Base-by-base conservation (phyloP, 2,888 invertebrate species). In the Pandemis cinnamomeana region DNA sequence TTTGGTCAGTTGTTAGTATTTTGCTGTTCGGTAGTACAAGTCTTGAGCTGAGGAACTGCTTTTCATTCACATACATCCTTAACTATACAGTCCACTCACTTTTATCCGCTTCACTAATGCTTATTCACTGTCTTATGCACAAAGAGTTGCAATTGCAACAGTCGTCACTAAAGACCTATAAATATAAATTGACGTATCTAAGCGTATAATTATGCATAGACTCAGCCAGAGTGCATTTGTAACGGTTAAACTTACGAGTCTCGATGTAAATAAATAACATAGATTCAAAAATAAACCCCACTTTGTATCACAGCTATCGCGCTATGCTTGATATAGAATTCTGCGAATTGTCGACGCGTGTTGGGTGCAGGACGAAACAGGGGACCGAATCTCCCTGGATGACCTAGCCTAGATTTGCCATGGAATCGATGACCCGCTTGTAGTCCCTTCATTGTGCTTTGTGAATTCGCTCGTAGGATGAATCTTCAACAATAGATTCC, bases 311-410 rank as follows among this genome's bases (percentile, higher is more conserved):
- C 41, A 63, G 42, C 42, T 63, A 63, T 51, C n/a, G 42, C 48
- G 63, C 55, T 2, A 27, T 8, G 10, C 42, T 64, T 46, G 46
- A 73, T 73, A 69, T 73, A 69, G 68, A 42, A 46, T 63, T 41
- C 69, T 5, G 13, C 7, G 69, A 64, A 64, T 51, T 41, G 48
- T n/a, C 69, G 68, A 69, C 72, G 72, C 72, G 69, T 73, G 72
- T 53, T 68, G 44, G 63, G 11, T 72, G 63, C 72, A 42, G 64
- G 68, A 58, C 55, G 48, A 51, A 36, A 20, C 36, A 55, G 51
- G 44, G 46, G 66, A 20, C 48, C n/a, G 11, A 11, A 64, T 58
- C 63, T 61, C 68, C 55, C 20, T 55, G 55, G 48, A 42, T 44
- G 63, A 64, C 63, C 69, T 73, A 73, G 64, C n/a, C 27, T 58